A percentile compares a stretch with the other conserved stretches of the same genome.
phyloP scores from a whole-genome alignment of 1,140 invertebrate genomes.

The Drosophila nasuta region DNA sequence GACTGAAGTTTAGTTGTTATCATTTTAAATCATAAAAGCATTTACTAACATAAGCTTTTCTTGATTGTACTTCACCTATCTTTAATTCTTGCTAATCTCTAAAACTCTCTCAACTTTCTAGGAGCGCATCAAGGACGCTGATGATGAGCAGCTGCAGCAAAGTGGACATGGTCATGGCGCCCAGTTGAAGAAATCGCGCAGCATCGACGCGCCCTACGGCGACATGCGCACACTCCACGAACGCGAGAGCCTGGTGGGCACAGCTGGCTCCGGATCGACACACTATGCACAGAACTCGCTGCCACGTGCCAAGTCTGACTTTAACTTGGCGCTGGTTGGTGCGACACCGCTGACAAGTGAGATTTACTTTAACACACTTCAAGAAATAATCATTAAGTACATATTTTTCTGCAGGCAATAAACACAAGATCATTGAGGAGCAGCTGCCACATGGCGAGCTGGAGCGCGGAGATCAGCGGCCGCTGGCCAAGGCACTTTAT shows the following conservation, averaged over 20 bases:
- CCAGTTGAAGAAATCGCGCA: slow-evolving; percentile 93
- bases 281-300: slow-evolving; percentile 86
- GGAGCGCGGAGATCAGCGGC: slow-evolving; percentile 76
- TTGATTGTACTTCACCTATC: neutral
- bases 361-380: rapidly evolving
- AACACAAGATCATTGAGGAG: slow-evolving; percentile 76
- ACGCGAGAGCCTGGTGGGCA: slow-evolving; percentile 73
- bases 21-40: too few species aligned
- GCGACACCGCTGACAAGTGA: slow-evolving; percentile 47
- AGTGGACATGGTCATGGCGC: slow-evolving; percentile 84
- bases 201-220: slow-evolving; percentile 94
- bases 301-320: slow-evolving; percentile 94
- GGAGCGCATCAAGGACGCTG: slow-evolving; percentile 86
- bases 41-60: neutral
- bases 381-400: neutral
- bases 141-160: slow-evolving; percentile 59
- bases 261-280: slow-evolving; percentile 34
- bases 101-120: slow-evolving; percentile 19
- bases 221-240: slow-evolving; percentile 90
- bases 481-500: slow-evolving; percentile 92
- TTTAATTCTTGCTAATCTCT: neutral
- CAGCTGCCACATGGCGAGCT: slow-evolving; percentile 40
- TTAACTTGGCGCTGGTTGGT: slow-evolving; percentile 90
- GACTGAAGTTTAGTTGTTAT: neutral
- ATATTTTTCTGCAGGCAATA: slow-evolving; percentile 48